Base-by-base conservation (phyloP, 2,888 invertebrate species). In the Xanthorhoe designata region DNA sequence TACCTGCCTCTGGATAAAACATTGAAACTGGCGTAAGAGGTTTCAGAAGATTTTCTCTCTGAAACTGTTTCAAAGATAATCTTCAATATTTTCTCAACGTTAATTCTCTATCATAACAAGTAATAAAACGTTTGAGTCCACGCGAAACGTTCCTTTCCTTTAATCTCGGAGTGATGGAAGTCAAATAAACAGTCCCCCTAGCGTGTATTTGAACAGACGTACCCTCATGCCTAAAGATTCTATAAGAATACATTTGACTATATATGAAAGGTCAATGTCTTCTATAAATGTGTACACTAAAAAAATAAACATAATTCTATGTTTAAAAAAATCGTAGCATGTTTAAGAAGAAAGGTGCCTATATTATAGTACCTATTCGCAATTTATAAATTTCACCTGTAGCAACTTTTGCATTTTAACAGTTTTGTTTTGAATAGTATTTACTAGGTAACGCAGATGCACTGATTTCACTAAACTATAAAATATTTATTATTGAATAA, bases 131-230 rank as follows among this genome's bases (percentile, higher is more conserved):
- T 51, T 19, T 18, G 42, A 61, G 64, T 57, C 56, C 52, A 68
- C 57, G 64, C 64, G 50, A 64, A 64, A 68, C 57, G 47, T 47
- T 47, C 17, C 47, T 47, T 47, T 47, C 17, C 47, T 47, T 83
- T 83, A 83, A 86, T 85, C 87, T 81, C 75, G 67, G 74, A 75
- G 77, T 78, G 81, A 81, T 80, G 83, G 73, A 82, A 82, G 74
- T 76, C 83, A 86, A 88, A 89, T 83, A 89, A 87, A 87, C 82
- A 75, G 75, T 63, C 71, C 78, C 79, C 75, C 75, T 68, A 62
- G 71, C 73, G 71, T 60, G 51, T 79, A 79, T 80, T 79, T 79
- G 77, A 78, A 76, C 75, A 75, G 50, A 72, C 64, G 64, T 62
- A 66, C 71, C 72, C 62, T 58, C 56, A 24, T 61, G 61, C 55